Evolutionary conservation across 2,113 vertebrate genomes (phyloP).

Genomic region (Astatoreochromis straeleni): DNA sequence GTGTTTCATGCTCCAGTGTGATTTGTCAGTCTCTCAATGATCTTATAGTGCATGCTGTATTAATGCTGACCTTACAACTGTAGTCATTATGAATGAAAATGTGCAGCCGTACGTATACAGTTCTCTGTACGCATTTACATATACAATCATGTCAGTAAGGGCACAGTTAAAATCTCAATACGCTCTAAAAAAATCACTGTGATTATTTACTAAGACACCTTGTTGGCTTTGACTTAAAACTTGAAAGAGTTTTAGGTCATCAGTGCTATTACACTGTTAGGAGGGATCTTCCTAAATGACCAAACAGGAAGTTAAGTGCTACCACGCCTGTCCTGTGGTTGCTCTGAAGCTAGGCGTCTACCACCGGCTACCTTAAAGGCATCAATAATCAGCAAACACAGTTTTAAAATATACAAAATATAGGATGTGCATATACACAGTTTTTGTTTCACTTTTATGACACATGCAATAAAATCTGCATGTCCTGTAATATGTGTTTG

Average conservation of each 20-base stretch:
- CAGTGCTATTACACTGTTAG: not conserved
- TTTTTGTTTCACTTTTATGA: not conserved
- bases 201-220: conserved; percentile 26
- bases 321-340: conserved; percentile 47
- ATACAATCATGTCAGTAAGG: conserved; percentile 15
- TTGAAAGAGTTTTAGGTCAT: not conserved
- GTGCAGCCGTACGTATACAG: conserved; percentile 6
- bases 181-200: conserved; percentile 5
- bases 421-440: not conserved
- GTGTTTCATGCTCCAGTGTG: conserved; percentile 19
- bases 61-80: conserved; percentile 4
- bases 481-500: not conserved
- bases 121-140: conserved; percentile 47
- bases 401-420: not conserved
- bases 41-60: conserved; percentile 7
- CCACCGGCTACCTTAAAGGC: conserved; percentile 32
- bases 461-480: not conserved
- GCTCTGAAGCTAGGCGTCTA: not conserved
- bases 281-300: not conserved
- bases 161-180: conserved; percentile 13
- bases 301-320: conserved; percentile 54
- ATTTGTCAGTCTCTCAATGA: not conserved
- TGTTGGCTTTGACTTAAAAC: not conserved
- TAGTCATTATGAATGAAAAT: conserved; percentile 38
- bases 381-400: not conserved